Conservation (phyloP, 2,113 vertebrate species). For the Macrotis lagotis region DNA sequence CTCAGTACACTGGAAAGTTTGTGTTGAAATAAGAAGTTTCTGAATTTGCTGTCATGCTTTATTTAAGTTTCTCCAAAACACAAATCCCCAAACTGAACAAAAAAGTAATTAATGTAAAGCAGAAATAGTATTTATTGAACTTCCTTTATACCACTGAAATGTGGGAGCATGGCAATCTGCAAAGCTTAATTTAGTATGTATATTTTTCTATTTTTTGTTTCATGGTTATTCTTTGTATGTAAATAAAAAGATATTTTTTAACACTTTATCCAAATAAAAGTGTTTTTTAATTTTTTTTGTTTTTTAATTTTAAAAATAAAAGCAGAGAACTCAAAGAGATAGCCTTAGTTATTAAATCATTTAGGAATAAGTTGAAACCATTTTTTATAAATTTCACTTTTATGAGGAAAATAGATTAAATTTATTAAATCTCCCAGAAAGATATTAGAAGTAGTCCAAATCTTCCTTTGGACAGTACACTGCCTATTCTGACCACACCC, state of each 20-base stretch:
- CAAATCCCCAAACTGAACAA: constrained; percentile 20
- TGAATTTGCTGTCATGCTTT: constrained; percentile 32
- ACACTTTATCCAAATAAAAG: constrained; percentile 32
- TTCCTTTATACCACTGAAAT: constrained; percentile 48
- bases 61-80: constrained; percentile 26
- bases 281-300: constrained; percentile 6
- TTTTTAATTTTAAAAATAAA: constrained; percentile 2
- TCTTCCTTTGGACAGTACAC: constrained; percentile 15
- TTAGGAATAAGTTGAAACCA: constrained; percentile 5
- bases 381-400: constrained; percentile 43
- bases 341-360: constrained; percentile 25
- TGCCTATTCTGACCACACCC: constrained; percentile 8
- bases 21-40: neutral
- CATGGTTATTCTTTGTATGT: constrained; percentile 32
- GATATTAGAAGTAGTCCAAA: constrained; percentile 7
- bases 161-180: constrained; percentile 5
- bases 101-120: constrained; percentile 41
- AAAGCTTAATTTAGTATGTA: constrained; percentile 39
- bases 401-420: neutral
- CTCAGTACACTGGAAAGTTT: constrained; percentile 16
- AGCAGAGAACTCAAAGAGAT: constrained; percentile 38
- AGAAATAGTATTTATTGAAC: constrained; percentile 44
- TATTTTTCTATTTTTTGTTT: constrained; percentile 54
- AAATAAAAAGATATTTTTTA: too few relatives aligned
- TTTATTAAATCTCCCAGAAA: constrained; percentile 5